phyloP scores from a whole-genome alignment of 2,888 invertebrate genomes.

The Dryobota labecula region DNA sequence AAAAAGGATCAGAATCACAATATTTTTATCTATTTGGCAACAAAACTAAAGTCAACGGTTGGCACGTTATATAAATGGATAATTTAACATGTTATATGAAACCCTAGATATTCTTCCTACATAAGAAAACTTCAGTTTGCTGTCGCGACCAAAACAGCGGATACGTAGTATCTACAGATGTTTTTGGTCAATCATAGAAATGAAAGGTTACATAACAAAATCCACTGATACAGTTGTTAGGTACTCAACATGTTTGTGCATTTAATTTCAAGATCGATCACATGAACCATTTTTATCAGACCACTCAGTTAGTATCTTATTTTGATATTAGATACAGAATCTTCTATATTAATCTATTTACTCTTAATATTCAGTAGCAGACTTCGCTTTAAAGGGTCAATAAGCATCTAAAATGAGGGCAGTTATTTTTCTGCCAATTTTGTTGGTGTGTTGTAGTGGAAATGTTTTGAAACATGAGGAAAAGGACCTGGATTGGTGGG shows the following conservation, averaged over 20 bases:
- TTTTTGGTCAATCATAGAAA: neutral
- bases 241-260: conserved; percentile 27
- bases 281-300: conserved; percentile 63
- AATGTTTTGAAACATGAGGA: conserved; percentile 69
- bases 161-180: neutral
- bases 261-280: conserved; percentile 35
- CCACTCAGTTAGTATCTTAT: conserved; percentile 57
- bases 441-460: conserved; percentile 71
- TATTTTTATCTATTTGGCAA: neutral
- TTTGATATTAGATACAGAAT: conserved; percentile 48
- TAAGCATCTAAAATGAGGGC: conserved; percentile 72
- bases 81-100: neutral
- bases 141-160: neutral
- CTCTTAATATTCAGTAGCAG: conserved; percentile 47
- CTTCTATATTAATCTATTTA: conserved; percentile 66
- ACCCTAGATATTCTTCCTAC: neutral
- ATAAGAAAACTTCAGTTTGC: neutral
- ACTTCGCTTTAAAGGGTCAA: conserved; percentile 1
- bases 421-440: conserved; percentile 71
- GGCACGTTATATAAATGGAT: neutral
- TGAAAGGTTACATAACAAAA: conserved; percentile 1
- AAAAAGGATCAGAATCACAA: neutral
- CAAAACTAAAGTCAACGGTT: neutral
- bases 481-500: conserved; percentile 92
- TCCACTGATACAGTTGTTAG: neutral